A percentile compares a stretch with the other conserved stretches of the same genome.
Conservation (phyloP, 2,888 invertebrate genomes). For the Apamea monoglypha region DNA sequence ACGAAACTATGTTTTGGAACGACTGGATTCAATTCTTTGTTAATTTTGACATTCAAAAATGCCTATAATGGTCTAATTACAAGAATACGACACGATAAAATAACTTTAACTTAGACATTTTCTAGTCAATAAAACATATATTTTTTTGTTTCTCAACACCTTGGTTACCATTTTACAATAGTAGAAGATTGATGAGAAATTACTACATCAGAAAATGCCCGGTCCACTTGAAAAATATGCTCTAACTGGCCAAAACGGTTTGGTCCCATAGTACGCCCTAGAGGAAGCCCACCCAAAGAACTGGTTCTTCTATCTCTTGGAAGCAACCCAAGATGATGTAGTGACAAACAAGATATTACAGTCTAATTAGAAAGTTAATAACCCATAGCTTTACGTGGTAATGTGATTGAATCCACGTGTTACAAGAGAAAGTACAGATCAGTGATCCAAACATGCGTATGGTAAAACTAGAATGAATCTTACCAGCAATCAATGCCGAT, state of each 20-base stretch:
- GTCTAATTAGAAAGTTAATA: constrained; percentile 34
- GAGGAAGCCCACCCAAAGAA: background rate
- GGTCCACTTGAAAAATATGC: background rate
- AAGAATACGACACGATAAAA: background rate
- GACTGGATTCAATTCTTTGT: background rate
- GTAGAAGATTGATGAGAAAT: background rate
- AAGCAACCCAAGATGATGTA: background rate
- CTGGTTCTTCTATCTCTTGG: background rate
- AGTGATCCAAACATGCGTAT: constrained; percentile 4
- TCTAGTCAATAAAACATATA: background rate
- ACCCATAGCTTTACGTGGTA: background rate
- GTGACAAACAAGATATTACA: background rate
- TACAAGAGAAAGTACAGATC: constrained; percentile 36
- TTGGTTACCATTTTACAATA: background rate
- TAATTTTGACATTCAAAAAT: background rate
- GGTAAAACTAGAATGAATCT: background rate
- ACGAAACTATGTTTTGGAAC: background rate
- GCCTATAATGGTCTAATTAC: no score
- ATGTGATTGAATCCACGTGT: constrained; percentile 16
- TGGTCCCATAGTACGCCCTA: background rate
- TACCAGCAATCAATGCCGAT: background rate
- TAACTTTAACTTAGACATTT: background rate
- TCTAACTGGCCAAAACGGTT: background rate
- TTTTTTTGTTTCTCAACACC: background rate
- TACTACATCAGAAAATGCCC: background rate